Evolutionary conservation across 2,113 vertebrate genomes (phyloP).

Genomic region (Rhynchomys soricoides): DNA sequence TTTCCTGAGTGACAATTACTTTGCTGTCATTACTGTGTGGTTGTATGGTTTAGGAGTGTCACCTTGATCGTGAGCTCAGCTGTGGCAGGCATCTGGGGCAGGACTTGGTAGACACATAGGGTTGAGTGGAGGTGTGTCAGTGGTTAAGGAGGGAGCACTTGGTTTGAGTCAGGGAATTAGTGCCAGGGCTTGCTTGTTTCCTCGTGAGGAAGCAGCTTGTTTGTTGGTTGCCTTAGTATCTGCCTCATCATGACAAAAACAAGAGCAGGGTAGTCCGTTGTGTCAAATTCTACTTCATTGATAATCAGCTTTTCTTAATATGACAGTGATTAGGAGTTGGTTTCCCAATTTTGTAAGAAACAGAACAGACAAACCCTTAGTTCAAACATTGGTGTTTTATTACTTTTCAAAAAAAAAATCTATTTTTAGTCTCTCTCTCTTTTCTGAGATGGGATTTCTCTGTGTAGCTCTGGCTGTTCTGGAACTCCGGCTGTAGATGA

Average conservation of each 20-base stretch:
- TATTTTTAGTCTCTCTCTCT: neutral
- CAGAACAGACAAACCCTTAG: neutral
- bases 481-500: neutral
- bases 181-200: slow-evolving; percentile 40
- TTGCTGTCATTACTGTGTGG: slow-evolving; percentile 1
- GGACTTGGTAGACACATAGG: neutral
- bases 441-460: neutral
- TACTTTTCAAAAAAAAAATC: too few species aligned
- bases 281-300: neutral
- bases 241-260: slow-evolving; percentile 19
- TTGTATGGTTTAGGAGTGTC: slow-evolving; percentile 61
- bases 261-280: neutral
- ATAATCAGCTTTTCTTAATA: neutral
- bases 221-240: slow-evolving; percentile 46
- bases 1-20: slow-evolving; percentile 44
- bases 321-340: neutral
- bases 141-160: slow-evolving; percentile 52
- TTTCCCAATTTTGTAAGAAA: slow-evolving; percentile 51
- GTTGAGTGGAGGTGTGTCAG: neutral
- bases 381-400: neutral
- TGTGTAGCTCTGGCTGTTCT: neutral
- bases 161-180: slow-evolving; percentile 69
- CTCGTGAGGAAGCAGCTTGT: slow-evolving; percentile 55
- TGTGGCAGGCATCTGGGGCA: slow-evolving; percentile 57
- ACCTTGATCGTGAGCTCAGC: slow-evolving; percentile 60